Evolutionary conservation across 2,888 invertebrate genomes (phyloP), one percentile per base, ranked within the genome.

Genomic region (Cinara cedri): DNA sequence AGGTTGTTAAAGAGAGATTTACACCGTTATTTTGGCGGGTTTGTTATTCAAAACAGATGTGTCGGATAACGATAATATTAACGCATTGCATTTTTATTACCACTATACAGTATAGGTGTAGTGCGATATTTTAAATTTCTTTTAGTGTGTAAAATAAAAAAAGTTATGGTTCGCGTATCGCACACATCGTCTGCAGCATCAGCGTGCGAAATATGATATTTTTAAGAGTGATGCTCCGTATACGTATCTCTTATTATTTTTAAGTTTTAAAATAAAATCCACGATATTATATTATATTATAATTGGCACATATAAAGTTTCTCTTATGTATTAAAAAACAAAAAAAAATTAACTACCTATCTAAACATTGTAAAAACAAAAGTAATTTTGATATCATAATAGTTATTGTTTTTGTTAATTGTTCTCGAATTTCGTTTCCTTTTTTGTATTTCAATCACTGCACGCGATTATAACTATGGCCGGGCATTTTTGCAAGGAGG

Each of bases 81-180:
- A 71, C 11, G 16, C n/a, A n/a, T 44, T 57, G 6, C 24, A 55
- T 71, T 71, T 65, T 71, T 71, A 71, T 71, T 71, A 44, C 44
- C 4, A 57, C 10, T 34, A 65, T 65, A 71, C 34, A 42, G n/a
- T 62, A 34, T 3, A 46, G 13, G 34, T 42, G 34, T 16, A 19
- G 42, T 57, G 71, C 21, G 65, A 44, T 57, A 55, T 57, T 71
- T 44, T 44, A 71, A 57, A 57, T 71, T 71, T 44, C 11, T 46
- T 71, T 71, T 55, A 11, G 24, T 57, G 44, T 57, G 26, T 34
- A 54, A 70, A 71, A 71, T 44, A 46, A 57, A 71, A 65, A 46
- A 71, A 57, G 21, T 71, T 55, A 71, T 71, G 42, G 70, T 71
- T 42, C 8, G 16, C 55, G 51, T 68, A 26, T 26, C 55, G 42